These are phyloP conservation scores for Philypnodon macrostomus DNA, from an alignment of 2,797 vertebrate species.

Conservation along the genomic window DNA sequence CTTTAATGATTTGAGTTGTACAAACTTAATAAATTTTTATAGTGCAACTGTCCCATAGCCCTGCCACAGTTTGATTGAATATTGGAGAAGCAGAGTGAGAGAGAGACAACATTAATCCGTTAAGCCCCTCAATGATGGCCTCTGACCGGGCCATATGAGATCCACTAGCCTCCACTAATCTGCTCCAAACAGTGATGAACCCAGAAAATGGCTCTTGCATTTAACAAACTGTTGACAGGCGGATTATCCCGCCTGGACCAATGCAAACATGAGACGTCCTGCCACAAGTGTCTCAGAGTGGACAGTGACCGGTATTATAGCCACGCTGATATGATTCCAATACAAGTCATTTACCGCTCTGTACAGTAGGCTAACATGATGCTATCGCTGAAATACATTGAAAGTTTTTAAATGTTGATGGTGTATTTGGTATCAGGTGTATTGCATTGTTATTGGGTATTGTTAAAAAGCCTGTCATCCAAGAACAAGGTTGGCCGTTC, in stretches of 20 bases:
- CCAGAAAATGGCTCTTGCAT: constrained; percentile 78
- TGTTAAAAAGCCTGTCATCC: no score
- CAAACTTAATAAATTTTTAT: no score
- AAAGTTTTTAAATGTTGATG: no score
- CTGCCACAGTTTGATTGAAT: constrained; percentile 73
- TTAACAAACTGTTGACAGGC: constrained; percentile 78
- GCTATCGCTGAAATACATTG: no score
- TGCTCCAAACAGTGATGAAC: constrained; percentile 78
- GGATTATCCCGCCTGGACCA: constrained; percentile 72
- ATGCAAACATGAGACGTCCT: constrained; percentile 64
- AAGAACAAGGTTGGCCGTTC: no score
- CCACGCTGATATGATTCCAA: neutral
- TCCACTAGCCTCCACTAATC: constrained; percentile 79
- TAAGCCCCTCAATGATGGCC: constrained; percentile 81
- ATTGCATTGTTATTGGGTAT: no score
- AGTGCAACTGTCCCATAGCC: constrained; percentile 43
- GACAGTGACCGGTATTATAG: constrained; percentile 14
- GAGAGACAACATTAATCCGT: constrained; percentile 77
- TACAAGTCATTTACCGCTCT: neutral
- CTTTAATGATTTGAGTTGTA: no score
- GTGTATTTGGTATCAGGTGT: no score
- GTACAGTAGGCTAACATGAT: neutral
- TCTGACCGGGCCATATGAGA: constrained; percentile 81
- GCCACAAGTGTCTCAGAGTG: constrained; percentile 51
- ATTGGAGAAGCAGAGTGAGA: constrained; percentile 61